A percentile compares a stretch with the other conserved stretches of the same genome.
Evolutionary conservation across 1,140 invertebrate genomes (phyloP).

Genomic region (Aphis gossypii): DNA sequence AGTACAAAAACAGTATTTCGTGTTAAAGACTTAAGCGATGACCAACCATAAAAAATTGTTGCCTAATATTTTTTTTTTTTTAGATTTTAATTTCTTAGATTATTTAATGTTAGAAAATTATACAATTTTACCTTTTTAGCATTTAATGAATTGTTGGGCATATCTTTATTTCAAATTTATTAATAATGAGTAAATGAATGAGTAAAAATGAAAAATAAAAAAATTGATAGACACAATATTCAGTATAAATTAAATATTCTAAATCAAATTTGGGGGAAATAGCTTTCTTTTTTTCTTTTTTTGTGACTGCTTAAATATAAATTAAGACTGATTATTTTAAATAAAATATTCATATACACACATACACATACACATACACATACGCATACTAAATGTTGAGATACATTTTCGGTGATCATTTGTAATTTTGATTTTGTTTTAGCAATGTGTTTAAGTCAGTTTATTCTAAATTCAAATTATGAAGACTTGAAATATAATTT

Average conservation of each 20-base stretch:
- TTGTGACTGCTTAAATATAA: slow-evolving; percentile 54
- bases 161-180: slow-evolving; percentile 48
- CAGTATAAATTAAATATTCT: neutral
- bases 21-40: slow-evolving; percentile 57
- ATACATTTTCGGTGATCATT: slow-evolving; percentile 51
- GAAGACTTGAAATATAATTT: slow-evolving; percentile 55
- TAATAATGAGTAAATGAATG: neutral
- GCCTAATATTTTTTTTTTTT: slow-evolving; percentile 53
- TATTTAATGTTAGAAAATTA: slow-evolving; percentile 50
- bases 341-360: slow-evolving; percentile 51
- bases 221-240: slow-evolving; percentile 28
- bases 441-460: slow-evolving; percentile 49
- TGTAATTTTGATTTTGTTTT: slow-evolving; percentile 51
- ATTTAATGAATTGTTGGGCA: slow-evolving; percentile 54
- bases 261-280: slow-evolving; percentile 43
- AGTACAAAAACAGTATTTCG: slow-evolving; percentile 58
- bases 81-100: slow-evolving; percentile 56
- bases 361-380: slow-evolving; percentile 42
- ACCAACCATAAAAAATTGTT: slow-evolving; percentile 55
- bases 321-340: slow-evolving; percentile 57
- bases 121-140: slow-evolving; percentile 54
- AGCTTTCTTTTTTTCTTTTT: slow-evolving; percentile 47
- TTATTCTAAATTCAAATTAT: slow-evolving; percentile 55
- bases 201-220: neutral
- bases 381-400: slow-evolving; percentile 44